A percentile compares a stretch with the other conserved stretches of the same genome.
Conservation (phyloP, 2,113 vertebrate genomes). For the Microtus ochrogaster region DNA sequence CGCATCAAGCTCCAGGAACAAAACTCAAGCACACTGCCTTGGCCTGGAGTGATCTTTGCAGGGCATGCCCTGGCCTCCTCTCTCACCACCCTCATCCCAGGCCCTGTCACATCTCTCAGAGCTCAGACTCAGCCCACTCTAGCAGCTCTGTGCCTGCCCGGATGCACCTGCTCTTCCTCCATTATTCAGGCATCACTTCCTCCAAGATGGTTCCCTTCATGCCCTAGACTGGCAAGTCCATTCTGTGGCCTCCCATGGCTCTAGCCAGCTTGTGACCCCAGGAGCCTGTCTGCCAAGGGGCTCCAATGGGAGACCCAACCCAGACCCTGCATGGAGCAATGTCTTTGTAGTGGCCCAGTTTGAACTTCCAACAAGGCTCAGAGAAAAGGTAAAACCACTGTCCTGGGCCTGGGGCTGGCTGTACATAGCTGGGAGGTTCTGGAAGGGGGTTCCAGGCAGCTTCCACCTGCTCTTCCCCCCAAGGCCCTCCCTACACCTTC, state of each 20-base stretch:
- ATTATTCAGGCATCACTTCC: not conserved
- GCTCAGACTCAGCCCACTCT: not conserved
- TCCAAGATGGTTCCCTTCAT: not conserved
- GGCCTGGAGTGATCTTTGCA: not conserved
- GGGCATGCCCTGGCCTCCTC: accelerated
- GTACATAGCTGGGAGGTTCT: not conserved
- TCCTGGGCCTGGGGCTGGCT: not conserved
- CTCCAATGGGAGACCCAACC: not conserved
- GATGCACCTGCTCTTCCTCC: not conserved
- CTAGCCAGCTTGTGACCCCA: not conserved
- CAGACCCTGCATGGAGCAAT: not conserved
- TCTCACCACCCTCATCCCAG: not conserved
- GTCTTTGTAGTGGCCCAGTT: not conserved
- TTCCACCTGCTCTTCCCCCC: not conserved
- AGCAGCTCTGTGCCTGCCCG: not conserved
- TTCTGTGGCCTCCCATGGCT: not conserved
- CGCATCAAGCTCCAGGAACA: not conserved
- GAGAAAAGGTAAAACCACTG: not conserved
- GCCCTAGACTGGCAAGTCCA: not conserved
- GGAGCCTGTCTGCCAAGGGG: not conserved
- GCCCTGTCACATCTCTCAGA: not conserved
- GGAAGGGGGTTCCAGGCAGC: not conserved
- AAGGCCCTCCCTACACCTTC: not conserved
- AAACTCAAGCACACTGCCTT: not conserved
- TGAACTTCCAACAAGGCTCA: not conserved